Conservation (phyloP, 2,797 vertebrate species). For the Orestias chungarensis region DNA sequence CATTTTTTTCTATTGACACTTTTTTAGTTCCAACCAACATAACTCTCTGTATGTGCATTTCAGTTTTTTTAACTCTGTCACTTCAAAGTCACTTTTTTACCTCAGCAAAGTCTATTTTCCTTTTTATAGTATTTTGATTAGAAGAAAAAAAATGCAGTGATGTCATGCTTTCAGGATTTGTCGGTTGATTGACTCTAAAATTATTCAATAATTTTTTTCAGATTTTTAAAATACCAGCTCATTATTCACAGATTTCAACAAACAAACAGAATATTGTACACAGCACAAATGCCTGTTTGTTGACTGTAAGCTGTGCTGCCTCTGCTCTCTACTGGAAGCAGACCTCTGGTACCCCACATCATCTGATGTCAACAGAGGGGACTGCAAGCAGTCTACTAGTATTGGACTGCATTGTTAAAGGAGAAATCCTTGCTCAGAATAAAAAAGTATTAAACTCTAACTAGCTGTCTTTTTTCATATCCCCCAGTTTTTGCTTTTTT, state of each 20-base stretch:
- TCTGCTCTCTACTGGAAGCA: background rate
- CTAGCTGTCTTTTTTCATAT: background rate
- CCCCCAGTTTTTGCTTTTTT: too few relatives aligned
- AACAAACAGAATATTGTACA: background rate
- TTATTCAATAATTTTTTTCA: constrained; percentile 27
- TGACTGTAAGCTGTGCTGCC: background rate
- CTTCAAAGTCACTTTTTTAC: background rate
- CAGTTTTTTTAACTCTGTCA: background rate
- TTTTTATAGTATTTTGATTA: background rate
- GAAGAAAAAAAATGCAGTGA: too few relatives aligned
- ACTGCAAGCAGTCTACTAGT: background rate
- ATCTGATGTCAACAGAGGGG: background rate
- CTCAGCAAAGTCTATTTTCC: background rate
- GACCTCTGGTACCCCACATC: background rate
- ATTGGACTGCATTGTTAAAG: background rate
- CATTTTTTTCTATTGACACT: background rate
- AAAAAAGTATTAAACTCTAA: background rate
- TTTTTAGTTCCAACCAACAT: background rate
- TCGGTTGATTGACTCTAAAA: background rate
- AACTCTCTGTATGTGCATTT: background rate
- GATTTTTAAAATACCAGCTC: constrained; percentile 34
- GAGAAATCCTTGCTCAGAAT: background rate
- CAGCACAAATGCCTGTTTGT: background rate
- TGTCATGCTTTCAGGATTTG: background rate
- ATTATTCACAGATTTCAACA: background rate